phyloP scores from a whole-genome alignment of 2,888 invertebrate genomes.

The Ichneumoninae sp. region DNA sequence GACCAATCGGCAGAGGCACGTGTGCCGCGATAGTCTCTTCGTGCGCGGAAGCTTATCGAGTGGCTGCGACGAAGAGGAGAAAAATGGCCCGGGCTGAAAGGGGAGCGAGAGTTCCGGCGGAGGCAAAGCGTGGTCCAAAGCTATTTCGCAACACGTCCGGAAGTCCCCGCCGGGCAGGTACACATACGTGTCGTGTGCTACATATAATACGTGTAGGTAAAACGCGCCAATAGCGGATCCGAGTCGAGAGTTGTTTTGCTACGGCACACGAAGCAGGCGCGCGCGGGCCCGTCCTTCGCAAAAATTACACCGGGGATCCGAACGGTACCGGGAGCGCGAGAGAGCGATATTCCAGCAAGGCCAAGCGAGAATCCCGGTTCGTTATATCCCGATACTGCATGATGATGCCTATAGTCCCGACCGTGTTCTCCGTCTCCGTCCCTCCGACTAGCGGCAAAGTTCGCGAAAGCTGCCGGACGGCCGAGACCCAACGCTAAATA shows the following conservation, averaged over 20 bases:
- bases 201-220: not conserved
- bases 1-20: not conserved
- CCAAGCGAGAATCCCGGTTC: slow-evolving; percentile 61
- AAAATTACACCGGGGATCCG: slow-evolving; percentile 60
- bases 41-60: not conserved
- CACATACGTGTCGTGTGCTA: slow-evolving; percentile 23
- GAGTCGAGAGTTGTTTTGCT: slow-evolving; percentile 2
- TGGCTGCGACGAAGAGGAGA: not conserved
- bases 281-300: slow-evolving; percentile 57
- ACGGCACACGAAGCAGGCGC: slow-evolving; percentile 14
- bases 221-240: slow-evolving; percentile 39
- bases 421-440: slow-evolving; percentile 32
- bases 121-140: not conserved
- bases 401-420: slow-evolving; percentile 47
- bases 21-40: not conserved
- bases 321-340: slow-evolving; percentile 56
- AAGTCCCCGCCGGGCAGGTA: slow-evolving; percentile 47
- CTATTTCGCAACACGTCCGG: slow-evolving; percentile 27
- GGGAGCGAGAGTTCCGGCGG: not conserved
- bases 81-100: not conserved
- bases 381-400: slow-evolving; percentile 57
- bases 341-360: slow-evolving; percentile 59
- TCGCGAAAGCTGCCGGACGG: slow-evolving; percentile 53
- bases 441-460: slow-evolving; percentile 47
- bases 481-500: slow-evolving; percentile 50